A percentile compares a stretch with the other conserved stretches of the same genome.
These are phyloP conservation scores for Gavialis gangeticus DNA, from an alignment of 2,113 vertebrate species.

Conservation along the genomic window DNA sequence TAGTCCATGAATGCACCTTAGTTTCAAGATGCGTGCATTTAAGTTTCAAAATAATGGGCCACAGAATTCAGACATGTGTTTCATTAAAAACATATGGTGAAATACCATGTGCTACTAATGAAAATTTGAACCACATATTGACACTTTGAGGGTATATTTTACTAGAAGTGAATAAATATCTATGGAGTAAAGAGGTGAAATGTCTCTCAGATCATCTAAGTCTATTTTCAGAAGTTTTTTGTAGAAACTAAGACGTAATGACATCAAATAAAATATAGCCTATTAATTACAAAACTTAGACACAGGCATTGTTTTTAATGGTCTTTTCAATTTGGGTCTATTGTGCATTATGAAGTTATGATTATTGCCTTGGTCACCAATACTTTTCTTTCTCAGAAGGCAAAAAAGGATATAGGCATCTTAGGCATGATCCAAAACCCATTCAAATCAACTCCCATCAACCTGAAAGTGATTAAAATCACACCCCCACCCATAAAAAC, in stretches of 20 bases:
- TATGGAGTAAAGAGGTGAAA: neutral
- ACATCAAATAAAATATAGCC: too few species aligned
- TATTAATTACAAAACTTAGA: neutral
- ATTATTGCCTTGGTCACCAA: neutral
- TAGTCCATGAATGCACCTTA: neutral
- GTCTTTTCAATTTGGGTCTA: neutral
- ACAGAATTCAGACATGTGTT: too few species aligned
- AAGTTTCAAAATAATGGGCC: too few species aligned
- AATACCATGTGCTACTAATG: neutral
- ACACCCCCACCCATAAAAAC: neutral
- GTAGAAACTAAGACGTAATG: neutral
- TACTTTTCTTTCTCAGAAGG: neutral
- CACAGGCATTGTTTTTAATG: neutral
- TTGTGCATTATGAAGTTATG: neutral
- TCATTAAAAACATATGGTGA: neutral
- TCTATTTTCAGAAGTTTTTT: neutral
- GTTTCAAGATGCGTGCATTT: neutral
- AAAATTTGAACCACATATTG: neutral
- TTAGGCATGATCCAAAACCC: accelerated
- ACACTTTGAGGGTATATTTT: accelerated
- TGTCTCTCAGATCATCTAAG: neutral
- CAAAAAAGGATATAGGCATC: neutral
- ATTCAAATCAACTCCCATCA: neutral
- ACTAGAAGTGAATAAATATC: neutral
- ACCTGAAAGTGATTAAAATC: neutral